These are phyloP conservation scores for Acrossocheilus wenchowensis DNA, from an alignment of 2,797 vertebrate species.

Conservation along the genomic window DNA sequence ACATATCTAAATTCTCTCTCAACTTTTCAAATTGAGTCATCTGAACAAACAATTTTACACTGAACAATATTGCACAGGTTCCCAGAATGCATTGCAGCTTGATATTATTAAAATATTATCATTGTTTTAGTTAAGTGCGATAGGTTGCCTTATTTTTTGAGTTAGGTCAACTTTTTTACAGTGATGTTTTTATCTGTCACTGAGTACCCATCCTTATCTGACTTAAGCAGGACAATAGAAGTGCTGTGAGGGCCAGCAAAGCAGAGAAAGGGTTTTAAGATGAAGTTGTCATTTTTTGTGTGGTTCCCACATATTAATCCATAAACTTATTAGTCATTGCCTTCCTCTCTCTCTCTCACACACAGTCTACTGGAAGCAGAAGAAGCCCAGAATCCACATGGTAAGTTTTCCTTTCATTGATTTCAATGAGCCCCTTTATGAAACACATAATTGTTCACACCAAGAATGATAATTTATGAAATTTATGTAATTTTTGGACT, in stretches of 20 bases:
- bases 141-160: too few species aligned
- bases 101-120: too few species aligned
- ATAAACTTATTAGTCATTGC: conserved; percentile 50
- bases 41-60: too few species aligned
- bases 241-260: background rate
- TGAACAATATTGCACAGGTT: too few species aligned
- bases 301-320: conserved; percentile 28
- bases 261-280: conserved; percentile 26
- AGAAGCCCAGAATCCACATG: conserved; percentile 72
- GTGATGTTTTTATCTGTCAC: too few species aligned
- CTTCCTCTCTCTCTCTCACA: background rate
- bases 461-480: too few species aligned
- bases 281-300: conserved; percentile 63
- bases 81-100: too few species aligned
- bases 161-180: too few species aligned
- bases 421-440: conserved; percentile 58
- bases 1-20: too few species aligned
- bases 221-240: background rate
- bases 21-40: too few species aligned
- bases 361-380: conserved; percentile 72
- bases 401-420: conserved; percentile 74
- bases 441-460: conserved; percentile 35
- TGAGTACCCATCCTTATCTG: too few species aligned
- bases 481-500: background rate
- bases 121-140: too few species aligned